A percentile compares a stretch with the other conserved stretches of the same genome.
These are phyloP conservation scores for Istiophorus platypterus DNA, from an alignment of 2,113 vertebrate genomes.

Conservation along the genomic window DNA sequence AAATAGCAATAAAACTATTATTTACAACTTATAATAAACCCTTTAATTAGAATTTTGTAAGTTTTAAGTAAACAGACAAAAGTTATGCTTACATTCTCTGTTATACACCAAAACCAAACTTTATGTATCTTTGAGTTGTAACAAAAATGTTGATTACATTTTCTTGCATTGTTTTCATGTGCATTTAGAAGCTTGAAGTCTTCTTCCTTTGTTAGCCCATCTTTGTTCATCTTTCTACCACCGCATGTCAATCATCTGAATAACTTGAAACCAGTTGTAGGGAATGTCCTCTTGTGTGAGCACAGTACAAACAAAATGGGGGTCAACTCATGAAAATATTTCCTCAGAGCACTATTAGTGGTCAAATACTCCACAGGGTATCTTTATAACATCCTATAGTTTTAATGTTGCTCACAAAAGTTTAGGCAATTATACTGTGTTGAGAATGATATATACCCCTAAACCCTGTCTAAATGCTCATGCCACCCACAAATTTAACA, in stretches of 20 bases:
- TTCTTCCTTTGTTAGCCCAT: background rate
- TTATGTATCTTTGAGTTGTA: too few species aligned
- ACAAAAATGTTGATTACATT: too few species aligned
- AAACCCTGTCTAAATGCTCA: constrained; percentile 1
- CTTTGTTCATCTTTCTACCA: background rate
- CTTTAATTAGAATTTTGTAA: too few species aligned
- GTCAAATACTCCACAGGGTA: background rate
- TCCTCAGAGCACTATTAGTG: background rate
- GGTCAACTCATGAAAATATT: background rate
- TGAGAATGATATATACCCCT: background rate
- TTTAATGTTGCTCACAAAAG: background rate
- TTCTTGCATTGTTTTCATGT: background rate
- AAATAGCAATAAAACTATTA: background rate
- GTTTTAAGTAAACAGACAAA: background rate
- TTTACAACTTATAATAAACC: too few species aligned
- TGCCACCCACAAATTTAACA: constrained; percentile 46
- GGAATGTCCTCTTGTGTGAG: background rate
- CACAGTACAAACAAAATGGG: background rate
- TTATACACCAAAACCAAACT: too few species aligned
- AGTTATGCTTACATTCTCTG: too few species aligned
- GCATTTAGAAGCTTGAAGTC: background rate
- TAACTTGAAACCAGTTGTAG: background rate
- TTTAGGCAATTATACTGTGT: background rate
- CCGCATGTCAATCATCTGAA: background rate
- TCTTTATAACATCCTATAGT: background rate